Percentiles rank a stretch among this genome's conserved stretches.
Evolutionary conservation across 2,888 invertebrate genomes (phyloP).

Genomic region (Coelopa pilipes): DNA sequence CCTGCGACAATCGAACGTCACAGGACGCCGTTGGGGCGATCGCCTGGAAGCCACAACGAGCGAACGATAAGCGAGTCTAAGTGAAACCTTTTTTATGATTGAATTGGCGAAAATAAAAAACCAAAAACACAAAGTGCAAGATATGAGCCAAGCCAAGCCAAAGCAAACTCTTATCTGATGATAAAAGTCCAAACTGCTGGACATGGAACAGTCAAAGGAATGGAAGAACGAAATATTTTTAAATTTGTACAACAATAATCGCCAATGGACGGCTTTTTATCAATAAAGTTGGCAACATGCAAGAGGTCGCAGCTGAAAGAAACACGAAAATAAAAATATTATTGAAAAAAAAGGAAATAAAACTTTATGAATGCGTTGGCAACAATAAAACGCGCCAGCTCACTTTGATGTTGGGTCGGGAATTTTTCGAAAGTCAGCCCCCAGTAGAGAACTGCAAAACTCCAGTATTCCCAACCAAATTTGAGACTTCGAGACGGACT

Average conservation of each 20-base stretch:
- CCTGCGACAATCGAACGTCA: too few relatives aligned
- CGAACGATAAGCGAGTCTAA: not conserved
- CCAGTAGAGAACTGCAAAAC: not conserved
- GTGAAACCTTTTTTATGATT: not conserved
- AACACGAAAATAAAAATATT: not conserved
- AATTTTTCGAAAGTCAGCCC: not conserved
- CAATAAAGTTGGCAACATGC: slow-evolving; percentile 1
- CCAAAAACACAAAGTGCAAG: slow-evolving; percentile 10
- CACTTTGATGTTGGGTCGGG: not conserved
- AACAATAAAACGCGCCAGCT: not conserved
- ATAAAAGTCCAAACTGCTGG: slow-evolving; percentile 10
- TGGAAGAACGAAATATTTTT: not conserved
- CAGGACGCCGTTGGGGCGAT: too few relatives aligned
- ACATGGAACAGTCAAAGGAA: not conserved
- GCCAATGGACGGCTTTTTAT: not conserved
- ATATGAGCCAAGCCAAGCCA: slow-evolving; percentile 1
- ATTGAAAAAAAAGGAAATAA: not conserved
- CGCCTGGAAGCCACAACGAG: too few relatives aligned
- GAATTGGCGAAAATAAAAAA: not conserved
- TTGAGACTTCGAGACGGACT: too few relatives aligned
- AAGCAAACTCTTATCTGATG: not conserved
- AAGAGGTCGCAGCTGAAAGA: too few relatives aligned
- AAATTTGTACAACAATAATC: not conserved
- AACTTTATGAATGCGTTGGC: not conserved
- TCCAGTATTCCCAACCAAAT: not conserved